Evolutionary conservation across 2,888 invertebrate genomes (phyloP), one percentile per base, ranked within the genome.

Genomic region (Dolichomitus sp.): DNA sequence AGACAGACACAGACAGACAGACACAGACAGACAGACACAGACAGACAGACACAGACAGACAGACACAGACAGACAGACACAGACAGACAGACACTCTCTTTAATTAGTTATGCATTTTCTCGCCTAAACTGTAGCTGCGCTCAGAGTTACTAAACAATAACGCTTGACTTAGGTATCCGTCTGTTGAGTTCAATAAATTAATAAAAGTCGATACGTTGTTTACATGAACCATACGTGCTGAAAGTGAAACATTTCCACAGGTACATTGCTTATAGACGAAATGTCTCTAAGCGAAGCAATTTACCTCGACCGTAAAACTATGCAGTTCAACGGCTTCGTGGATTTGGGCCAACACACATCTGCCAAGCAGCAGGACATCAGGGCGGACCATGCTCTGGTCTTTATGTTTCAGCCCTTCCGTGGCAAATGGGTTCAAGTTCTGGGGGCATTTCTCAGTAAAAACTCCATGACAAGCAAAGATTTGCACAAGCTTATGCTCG

Each of bases 301-400:
- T 9, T 17, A 48, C 17, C 86, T 89, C 59, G 84, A 89, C 50
- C 73, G 72, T 1, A 30, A 81, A 66, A 75, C 82, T 0, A 40
- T 87, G 72, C 59, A 83, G 54, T 66, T 86, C 1, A 74, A 75
- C 19, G 87, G 88, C 17, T 87, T 89, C 77, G 83, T 85, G 0
- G 84, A 88, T 45, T 78, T 89, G 12, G 88, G 87, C 7, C 52
- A 85, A 23, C 61, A 87, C 65, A 89, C 89, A 7, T 84, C 88
- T 11, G 48, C 74, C 14, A 14, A 83, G 30, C 80, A 83, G 57
- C 27, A 66, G 57, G 66, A 80, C 37, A 75, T 40, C 11, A 45
- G 82, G 6, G 90, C 84, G 30, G 89, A 90, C 59, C 89, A 90
- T 80, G 89, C 88, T 12, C 66, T 89, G 3, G 90, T 90, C 1